Base-by-base conservation (phyloP, 2,113 vertebrate genomes). In the Mesoclemmys tuberculata region DNA sequence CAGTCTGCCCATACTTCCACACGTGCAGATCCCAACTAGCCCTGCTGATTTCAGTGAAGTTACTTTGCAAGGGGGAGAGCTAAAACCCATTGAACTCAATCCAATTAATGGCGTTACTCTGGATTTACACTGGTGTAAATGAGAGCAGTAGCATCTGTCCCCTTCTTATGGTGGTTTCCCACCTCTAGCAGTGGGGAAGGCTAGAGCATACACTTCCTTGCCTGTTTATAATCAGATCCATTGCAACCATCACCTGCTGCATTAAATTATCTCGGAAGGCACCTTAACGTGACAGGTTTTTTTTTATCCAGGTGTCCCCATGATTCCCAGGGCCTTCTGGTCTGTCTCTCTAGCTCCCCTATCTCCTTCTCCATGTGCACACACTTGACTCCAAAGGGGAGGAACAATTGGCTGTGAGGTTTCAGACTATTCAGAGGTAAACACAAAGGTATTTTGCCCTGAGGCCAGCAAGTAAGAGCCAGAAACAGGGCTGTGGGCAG, bases 361-460 rank as follows among this genome's bases (percentile, higher is more conserved):
- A 58, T 3, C 24, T 61, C 75, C 21, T 61, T 38, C 48, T n/a
- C 27, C 49, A 48, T 18, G 29, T 46, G 24, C 22, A 13, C 24
- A n/a, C 9, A 71, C 84, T 79, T 90, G 90, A 44, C 83, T 78
- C 27, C n/a, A 83, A 26, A 55, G 64, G 82, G 80, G 89, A 35
- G 41, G 22, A 1, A 2, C 26, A 1, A 2, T 22, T 71, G 56
- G 52, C 52, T 71, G 27, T 71, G 75, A 61, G 84, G 19, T 55
- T 41, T 68, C 84, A 88, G 64, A 87, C 54, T 87, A 86, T 96
- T 94, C 71, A 68, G 48, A 92, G 48, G 12, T 75, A 80, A 88
- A 19, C 35, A 78, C 22, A 54, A 92, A 92, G 46, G 88, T 82
- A 84, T 94, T 89, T 91, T 95, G 83, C 89, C 78, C 11, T 41